Evolutionary conservation across 2,888 invertebrate genomes (phyloP).

Genomic region (Agonopterix arenella): DNA sequence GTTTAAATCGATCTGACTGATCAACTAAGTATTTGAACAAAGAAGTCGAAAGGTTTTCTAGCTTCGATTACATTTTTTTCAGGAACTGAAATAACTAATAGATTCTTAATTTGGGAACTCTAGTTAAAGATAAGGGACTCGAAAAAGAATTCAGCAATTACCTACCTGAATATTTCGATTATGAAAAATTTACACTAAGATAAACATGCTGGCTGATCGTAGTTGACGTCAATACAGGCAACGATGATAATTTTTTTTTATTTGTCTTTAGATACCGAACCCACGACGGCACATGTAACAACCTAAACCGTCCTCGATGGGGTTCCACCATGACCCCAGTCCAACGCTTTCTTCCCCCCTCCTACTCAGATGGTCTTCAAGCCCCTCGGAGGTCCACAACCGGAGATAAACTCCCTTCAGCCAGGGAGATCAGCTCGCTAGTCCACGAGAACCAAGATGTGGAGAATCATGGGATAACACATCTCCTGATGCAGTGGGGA

Average conservation of each 20-base stretch:
- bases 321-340: conserved; percentile 90
- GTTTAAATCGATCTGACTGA: too few relatives aligned
- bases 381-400: conserved; percentile 76
- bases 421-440: conserved; percentile 83
- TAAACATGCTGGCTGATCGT: too few relatives aligned
- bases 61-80: too few relatives aligned
- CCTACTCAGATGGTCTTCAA: conserved; percentile 86
- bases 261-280: conserved; percentile 80
- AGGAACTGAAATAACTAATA: too few relatives aligned
- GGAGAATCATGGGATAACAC: conserved; percentile 82
- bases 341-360: conserved; percentile 87
- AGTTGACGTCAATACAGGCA: not conserved
- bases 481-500: conserved; percentile 94
- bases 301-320: conserved; percentile 84
- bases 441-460: conserved; percentile 78
- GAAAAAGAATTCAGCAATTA: too few relatives aligned
- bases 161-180: too few relatives aligned
- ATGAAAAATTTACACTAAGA: too few relatives aligned
- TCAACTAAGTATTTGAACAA: too few relatives aligned
- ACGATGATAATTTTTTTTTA: too few relatives aligned
- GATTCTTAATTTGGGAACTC: too few relatives aligned
- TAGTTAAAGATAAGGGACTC: too few relatives aligned
- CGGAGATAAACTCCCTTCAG: conserved; percentile 82
- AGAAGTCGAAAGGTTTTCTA: too few relatives aligned
- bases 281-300: conserved; percentile 94